Evolutionary conservation across 2,797 vertebrate species (phyloP).

Genomic region (Arrhamphus sclerolepis): DNA sequence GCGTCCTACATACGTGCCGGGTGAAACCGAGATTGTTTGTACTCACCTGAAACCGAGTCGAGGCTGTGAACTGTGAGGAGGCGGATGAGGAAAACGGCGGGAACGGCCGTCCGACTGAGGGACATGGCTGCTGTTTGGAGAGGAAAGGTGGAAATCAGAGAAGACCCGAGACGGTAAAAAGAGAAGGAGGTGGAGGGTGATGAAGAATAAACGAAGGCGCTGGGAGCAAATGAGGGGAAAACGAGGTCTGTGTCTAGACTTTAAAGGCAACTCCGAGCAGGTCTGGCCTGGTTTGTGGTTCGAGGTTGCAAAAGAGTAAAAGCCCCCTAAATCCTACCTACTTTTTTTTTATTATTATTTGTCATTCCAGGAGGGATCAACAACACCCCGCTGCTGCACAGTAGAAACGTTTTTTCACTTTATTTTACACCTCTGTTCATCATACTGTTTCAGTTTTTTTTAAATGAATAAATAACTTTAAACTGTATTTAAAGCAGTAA

Average conservation of each 20-base stretch:
- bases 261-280: conserved; percentile 27
- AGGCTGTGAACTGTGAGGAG: conserved; percentile 12
- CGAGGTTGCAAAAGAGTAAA: conserved; percentile 42
- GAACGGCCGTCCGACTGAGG: neutral
- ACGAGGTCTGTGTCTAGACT: conserved; percentile 52
- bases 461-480: no score
- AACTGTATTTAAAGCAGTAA: no score
- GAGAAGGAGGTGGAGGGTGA: neutral
- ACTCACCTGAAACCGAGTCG: conserved; percentile 46
- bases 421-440: no score
- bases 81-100: conserved; percentile 16
- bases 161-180: neutral
- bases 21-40: neutral
- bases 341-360: conserved; percentile 7
- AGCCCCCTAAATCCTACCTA: conserved; percentile 16
- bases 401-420: no score
- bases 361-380: no score
- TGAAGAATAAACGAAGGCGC: conserved; percentile 8
- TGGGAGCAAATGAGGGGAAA: conserved; percentile 11
- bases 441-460: neutral
- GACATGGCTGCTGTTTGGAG: conserved; percentile 37
- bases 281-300: conserved; percentile 33
- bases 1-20: no score
- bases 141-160: neutral
- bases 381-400: neutral